phyloP scores from a whole-genome alignment of 2,113 vertebrate genomes.

The Gnathonemus longibarbis region DNA sequence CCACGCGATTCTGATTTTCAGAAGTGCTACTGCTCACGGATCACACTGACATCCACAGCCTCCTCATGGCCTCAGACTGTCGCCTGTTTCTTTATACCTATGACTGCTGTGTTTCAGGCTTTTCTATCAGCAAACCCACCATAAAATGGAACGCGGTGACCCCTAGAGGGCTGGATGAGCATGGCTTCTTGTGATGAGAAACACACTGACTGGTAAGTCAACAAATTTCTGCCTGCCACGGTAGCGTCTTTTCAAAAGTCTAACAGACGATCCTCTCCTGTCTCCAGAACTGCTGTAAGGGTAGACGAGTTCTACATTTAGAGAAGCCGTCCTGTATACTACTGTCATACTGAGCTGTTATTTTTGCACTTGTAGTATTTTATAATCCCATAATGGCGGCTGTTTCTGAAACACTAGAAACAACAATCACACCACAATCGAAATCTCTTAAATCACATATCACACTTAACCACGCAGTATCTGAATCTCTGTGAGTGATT shows the following conservation, averaged over 20 bases:
- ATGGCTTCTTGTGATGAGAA: slow-evolving; percentile 59
- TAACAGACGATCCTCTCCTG: not conserved
- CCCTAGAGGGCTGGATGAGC: slow-evolving; percentile 63
- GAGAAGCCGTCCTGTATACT: not conserved
- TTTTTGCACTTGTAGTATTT: not conserved
- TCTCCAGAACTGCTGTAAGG: not conserved
- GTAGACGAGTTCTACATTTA: not conserved
- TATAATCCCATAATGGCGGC: not conserved
- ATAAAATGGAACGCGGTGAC: slow-evolving; percentile 69
- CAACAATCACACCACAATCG: not conserved
- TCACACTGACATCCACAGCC: not conserved
- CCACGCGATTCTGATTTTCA: not conserved
- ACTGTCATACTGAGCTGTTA: not conserved
- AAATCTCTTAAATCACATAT: not conserved
- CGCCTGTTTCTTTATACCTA: not conserved
- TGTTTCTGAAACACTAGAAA: not conserved
- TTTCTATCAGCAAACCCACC: slow-evolving; percentile 64
- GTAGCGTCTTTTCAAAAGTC: not conserved
- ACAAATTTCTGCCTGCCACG: not conserved
- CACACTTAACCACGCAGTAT: not conserved
- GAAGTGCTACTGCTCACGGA: not conserved
- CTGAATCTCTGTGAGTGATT: not conserved
- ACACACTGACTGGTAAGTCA: slow-evolving; percentile 37
- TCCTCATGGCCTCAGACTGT: not conserved
- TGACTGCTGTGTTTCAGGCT: slow-evolving; percentile 43